These are phyloP conservation scores for Ivindomyrus marchei DNA, from an alignment of 2,113 vertebrate species.

Conservation along the genomic window DNA sequence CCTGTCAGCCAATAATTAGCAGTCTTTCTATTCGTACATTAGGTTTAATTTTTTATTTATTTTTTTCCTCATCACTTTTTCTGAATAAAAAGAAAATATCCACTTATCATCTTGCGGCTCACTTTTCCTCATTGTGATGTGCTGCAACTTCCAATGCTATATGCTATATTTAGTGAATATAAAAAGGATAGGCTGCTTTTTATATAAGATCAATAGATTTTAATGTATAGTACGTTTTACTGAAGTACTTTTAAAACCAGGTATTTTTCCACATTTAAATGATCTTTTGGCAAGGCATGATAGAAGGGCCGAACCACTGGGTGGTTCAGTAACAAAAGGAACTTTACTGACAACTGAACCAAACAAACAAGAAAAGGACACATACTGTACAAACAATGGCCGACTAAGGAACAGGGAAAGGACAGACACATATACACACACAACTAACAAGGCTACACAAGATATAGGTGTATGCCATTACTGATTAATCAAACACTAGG, in stretches of 20 bases:
- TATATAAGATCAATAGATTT: background rate
- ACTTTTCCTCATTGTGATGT: background rate
- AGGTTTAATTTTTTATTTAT: no score
- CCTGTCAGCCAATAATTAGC: background rate
- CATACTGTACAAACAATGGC: background rate
- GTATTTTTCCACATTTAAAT: background rate
- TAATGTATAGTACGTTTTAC: background rate
- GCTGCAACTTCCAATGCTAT: background rate
- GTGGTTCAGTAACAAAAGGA: background rate
- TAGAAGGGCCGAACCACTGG: background rate
- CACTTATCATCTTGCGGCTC: background rate
- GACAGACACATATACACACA: background rate
- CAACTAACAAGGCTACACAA: background rate
- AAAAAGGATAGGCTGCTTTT: background rate
- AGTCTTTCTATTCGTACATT: no score
- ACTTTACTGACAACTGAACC: background rate
- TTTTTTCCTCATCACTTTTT: background rate
- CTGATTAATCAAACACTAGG: background rate
- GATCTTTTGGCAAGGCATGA: background rate
- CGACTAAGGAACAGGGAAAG: background rate
- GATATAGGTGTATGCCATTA: background rate
- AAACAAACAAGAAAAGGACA: no score
- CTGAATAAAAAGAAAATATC: background rate
- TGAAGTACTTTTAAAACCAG: background rate
- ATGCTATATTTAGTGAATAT: background rate